Evolutionary conservation across 2,113 vertebrate species (phyloP), one percentile per base, ranked within the genome.

Genomic region (Chloropsis hardwickii): DNA sequence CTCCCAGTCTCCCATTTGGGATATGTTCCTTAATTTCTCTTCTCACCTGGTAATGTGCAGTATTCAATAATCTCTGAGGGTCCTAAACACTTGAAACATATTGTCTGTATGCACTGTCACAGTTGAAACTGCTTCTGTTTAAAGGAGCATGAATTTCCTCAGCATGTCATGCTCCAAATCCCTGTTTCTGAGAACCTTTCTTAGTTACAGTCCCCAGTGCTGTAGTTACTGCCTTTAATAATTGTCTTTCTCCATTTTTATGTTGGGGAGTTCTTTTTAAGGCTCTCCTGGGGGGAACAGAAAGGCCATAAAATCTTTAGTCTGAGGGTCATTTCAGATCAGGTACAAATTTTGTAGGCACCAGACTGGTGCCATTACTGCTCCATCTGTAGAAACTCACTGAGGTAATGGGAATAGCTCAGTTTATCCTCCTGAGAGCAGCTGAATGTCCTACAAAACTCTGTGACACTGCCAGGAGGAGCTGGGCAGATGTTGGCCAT

Each of bases 91-190:
- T 91, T 66, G 42, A 66, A 91, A 50, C 4, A 25, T 22, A 57
- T 35, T 3, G 1, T 74, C 69, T 84, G 4, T 47, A 16, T 73
- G 64, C 77, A 39, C 23, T 57, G 62, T 74, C 60, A 67, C 44
- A n/a, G 28, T 81, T 81, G n/a, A 14, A 62, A 66, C 73, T 54
- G 33, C 64, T 84, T 54, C 83, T 74, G 47, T 50, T 86, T 58
- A 70, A 94, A 89, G 22, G 47, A 81, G 45, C 60, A 22, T 20
- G 51, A 77, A 81, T 91, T 92, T 77, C 72, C 74, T 84, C 45
- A 47, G 50, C 11, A 19, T 6, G 22, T 70, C 48, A 44, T 22
- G 40, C 79, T 86, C 56, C 87, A 86, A 62, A 73, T 70, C 47
- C 69, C 42, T 21, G 2, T 71, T 95, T 54, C 89, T 64, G 77